A percentile compares a stretch with the other conserved stretches of the same genome.
Evolutionary conservation across 2,113 vertebrate species (phyloP).

Genomic region (Genyomyrus donnyi): DNA sequence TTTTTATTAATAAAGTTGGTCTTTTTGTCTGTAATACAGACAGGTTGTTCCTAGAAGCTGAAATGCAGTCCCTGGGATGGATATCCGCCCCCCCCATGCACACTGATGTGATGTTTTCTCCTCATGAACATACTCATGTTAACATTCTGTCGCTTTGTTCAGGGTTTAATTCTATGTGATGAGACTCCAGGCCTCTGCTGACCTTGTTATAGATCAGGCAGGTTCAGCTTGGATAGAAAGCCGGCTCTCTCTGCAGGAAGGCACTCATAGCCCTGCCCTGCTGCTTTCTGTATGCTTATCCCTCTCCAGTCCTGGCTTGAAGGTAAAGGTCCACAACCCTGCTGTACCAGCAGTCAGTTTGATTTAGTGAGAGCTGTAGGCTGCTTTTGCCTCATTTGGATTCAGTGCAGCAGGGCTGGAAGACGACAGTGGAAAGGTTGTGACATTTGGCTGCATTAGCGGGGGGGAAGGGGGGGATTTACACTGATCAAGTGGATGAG

Average conservation of each 20-base stretch:
- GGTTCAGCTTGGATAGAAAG: neutral
- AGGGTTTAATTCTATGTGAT: neutral
- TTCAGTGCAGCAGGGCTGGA: slow-evolving; percentile 29
- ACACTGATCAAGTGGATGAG: slow-evolving; percentile 15
- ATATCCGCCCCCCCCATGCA: neutral
- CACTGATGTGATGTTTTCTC: neutral
- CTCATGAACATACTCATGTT: neutral
- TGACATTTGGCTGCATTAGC: slow-evolving; percentile 38
- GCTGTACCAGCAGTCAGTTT: neutral
- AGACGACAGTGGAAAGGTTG: slow-evolving; percentile 29
- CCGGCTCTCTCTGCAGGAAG: neutral
- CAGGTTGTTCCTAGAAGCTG: neutral
- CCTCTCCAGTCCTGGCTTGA: neutral
- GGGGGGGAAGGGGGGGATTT: neutral
- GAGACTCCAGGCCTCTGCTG: neutral
- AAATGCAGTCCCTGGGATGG: neutral
- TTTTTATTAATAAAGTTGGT: neutral
- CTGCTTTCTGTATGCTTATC: neutral
- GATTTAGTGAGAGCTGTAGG: neutral
- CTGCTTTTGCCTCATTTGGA: slow-evolving; percentile 55
- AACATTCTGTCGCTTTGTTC: neutral
- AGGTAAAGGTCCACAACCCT: neutral
- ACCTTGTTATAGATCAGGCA: neutral
- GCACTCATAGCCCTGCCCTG: neutral
- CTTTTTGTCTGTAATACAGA: neutral